phyloP scores from a whole-genome alignment of 2,888 invertebrate genomes.

The Drosophila austrosaltans region DNA sequence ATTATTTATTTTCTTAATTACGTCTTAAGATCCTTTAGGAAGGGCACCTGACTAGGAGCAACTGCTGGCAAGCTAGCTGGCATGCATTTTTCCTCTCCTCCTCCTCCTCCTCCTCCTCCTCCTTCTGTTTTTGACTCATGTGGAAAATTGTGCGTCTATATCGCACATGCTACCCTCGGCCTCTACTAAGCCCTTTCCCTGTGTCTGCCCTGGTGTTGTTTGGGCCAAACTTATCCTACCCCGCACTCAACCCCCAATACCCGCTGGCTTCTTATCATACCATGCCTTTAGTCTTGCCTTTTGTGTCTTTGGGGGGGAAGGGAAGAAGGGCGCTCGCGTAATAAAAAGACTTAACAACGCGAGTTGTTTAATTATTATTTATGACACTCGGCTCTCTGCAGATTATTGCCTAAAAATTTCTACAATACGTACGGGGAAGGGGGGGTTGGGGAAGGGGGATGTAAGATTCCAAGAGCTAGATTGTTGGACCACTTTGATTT shows the following conservation, averaged over 20 bases:
- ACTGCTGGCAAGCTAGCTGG: slow-evolving; percentile 6
- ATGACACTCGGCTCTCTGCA: slow-evolving; percentile 69
- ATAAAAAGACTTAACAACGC: slow-evolving; percentile 79
- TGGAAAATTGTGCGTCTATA: slow-evolving; percentile 68
- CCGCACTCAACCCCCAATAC: slow-evolving; percentile 16
- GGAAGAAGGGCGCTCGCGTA: slow-evolving; percentile 47
- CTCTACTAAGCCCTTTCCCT: slow-evolving; percentile 65
- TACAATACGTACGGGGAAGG: background rate
- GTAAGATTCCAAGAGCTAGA: slow-evolving; percentile 38
- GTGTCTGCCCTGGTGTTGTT: slow-evolving; percentile 29
- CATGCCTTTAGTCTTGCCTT: slow-evolving; percentile 58
- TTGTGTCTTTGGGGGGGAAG: slow-evolving; percentile 53
- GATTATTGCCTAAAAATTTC: slow-evolving; percentile 69
- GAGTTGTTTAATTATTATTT: slow-evolving; percentile 81
- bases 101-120: slow-evolving; percentile 45
- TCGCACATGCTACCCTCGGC: slow-evolving; percentile 71
- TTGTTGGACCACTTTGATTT: slow-evolving; percentile 66
- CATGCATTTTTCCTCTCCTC: slow-evolving; percentile 17
- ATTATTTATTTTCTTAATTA: slow-evolving; percentile 82
- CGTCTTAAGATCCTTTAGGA: slow-evolving; percentile 67
- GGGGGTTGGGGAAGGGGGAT: background rate
- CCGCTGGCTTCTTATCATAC: slow-evolving; percentile 21
- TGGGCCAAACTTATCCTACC: slow-evolving; percentile 65
- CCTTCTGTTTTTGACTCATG: slow-evolving; percentile 59
- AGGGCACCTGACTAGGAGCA: slow-evolving; percentile 60